A percentile compares a stretch with the other conserved stretches of the same genome.
Evolutionary conservation across 2,797 vertebrate genomes (phyloP).

Genomic region (Takifugu rubripes): DNA sequence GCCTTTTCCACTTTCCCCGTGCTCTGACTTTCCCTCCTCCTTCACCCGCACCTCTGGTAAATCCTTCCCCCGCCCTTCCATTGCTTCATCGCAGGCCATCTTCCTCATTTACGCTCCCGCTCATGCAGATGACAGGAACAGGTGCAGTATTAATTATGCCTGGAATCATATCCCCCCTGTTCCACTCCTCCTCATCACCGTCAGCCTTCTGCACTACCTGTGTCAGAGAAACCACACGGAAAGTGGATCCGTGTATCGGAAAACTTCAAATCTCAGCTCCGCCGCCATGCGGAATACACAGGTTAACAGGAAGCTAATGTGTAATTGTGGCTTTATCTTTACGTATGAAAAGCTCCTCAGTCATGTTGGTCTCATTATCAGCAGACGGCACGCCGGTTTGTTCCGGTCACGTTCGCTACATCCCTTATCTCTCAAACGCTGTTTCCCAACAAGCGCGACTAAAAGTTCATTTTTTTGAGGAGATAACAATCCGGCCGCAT

Average conservation of each 20-base stretch:
- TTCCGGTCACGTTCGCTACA: constrained; percentile 3
- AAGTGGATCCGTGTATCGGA: no score
- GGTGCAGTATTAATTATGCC: constrained; percentile 69
- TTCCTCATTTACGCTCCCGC: constrained; percentile 48
- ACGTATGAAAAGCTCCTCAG: constrained; percentile 15
- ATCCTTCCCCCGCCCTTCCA: constrained; percentile 6
- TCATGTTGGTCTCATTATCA: constrained; percentile 32
- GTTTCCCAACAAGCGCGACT: constrained; percentile 34
- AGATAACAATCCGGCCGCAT: constrained; percentile 40
- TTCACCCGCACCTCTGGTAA: constrained; percentile 2
- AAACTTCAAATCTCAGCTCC: constrained; percentile 1
- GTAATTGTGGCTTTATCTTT: constrained; percentile 18
- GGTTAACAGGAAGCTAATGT: no score
- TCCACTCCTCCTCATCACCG: constrained; percentile 25
- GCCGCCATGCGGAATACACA: not conserved
- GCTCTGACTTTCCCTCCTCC: not conserved
- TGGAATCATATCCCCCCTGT: constrained; percentile 46
- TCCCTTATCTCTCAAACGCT: constrained; percentile 48
- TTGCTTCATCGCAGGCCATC: constrained; percentile 5
- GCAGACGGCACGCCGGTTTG: constrained; percentile 9
- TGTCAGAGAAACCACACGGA: no score
- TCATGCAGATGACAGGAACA: constrained; percentile 64
- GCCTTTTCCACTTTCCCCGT: constrained; percentile 15
- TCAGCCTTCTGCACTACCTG: constrained; percentile 3
- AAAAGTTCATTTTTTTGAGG: constrained; percentile 54